These are phyloP conservation scores for Hirtodrosophila alboralis DNA, from an alignment of 2,888 invertebrate species.

Conservation along the genomic window DNA sequence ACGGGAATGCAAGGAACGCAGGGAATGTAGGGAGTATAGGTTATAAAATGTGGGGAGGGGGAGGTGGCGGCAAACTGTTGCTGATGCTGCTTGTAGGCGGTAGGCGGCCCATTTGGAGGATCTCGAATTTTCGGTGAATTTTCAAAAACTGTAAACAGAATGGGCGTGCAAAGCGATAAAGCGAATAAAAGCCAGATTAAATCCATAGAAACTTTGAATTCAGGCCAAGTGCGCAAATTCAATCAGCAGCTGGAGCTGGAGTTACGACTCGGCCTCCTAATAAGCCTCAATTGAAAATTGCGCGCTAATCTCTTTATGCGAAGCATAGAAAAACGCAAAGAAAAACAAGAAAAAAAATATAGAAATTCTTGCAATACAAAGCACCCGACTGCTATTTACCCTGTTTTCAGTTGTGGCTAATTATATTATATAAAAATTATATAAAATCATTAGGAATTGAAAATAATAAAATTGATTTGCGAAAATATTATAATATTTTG, in stretches of 20 bases:
- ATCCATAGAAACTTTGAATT: constrained; percentile 44
- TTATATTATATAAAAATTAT: no score
- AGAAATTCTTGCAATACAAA: no score
- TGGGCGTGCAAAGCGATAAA: constrained; percentile 28
- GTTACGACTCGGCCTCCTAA: constrained; percentile 25
- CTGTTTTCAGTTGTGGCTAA: no score
- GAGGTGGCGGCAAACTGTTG: constrained; percentile 31
- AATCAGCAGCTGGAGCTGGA: constrained; percentile 25
- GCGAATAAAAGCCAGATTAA: constrained; percentile 56
- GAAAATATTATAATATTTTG: no score
- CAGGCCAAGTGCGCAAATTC: constrained; percentile 49
- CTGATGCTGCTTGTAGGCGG: constrained; percentile 21
- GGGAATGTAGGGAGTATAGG: background rate
- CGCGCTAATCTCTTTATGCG: constrained; percentile 60
- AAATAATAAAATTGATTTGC: no score
- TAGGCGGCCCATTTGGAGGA: no score
- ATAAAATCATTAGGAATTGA: no score
- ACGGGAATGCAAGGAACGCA: background rate
- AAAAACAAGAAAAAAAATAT: constrained; percentile 5
- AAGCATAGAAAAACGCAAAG: constrained; percentile 27
- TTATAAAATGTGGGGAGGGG: no score
- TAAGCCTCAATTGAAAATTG: constrained; percentile 61
- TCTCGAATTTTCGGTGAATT: constrained; percentile 13
- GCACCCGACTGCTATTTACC: no score
- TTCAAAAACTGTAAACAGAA: constrained; percentile 7